Evolutionary conservation across 2,113 vertebrate genomes (phyloP), one percentile per base, ranked within the genome.

Genomic region (Amblyopsis rosae): DNA sequence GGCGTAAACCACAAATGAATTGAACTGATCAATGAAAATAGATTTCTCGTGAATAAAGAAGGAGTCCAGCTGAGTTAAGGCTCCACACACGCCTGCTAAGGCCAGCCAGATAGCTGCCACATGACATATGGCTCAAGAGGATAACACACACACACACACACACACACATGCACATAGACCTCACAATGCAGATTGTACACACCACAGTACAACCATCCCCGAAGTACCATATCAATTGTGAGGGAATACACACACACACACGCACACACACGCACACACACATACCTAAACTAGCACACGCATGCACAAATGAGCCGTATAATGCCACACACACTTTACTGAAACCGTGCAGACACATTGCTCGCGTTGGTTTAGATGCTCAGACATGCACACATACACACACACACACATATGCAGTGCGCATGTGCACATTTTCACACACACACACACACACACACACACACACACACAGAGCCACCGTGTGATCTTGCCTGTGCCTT

Each of bases 401-500:
- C 33, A 62, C 45, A 56, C 32, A 69, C 59, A 65, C 17, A 26
- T 19, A 19, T 19, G 19, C 19, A 19, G 19, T 19, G 65, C 62
- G 69, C 66, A 19, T 1, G 19, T 19, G 19, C 70, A 68, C 35
- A 47, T 55, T 50, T 65, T 72, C 69, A 78, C 63, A 26, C 74
- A 76, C 79, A 75, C 71, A 74, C 72, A 15, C 53, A 16, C 33
- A 46, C 65, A 19, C 70, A 68, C 70, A 71, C 74, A 76, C 65
- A 75, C 76, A 73, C 72, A 73, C 57, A 73, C 69, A 69, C 73
- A 70, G 67, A 33, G 17, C 55, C 46, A 54, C 60, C 51, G 69
- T 88, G 80, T 86, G 84, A 91, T 87, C 88, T 77, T 19, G 61
- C 70, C 83, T 48, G 57, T 77, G 82, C 79, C 86, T 88, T 81